These are phyloP conservation scores for Thalassoma bifasciatum DNA, from an alignment of 2,113 vertebrate genomes.

Conservation along the genomic window DNA sequence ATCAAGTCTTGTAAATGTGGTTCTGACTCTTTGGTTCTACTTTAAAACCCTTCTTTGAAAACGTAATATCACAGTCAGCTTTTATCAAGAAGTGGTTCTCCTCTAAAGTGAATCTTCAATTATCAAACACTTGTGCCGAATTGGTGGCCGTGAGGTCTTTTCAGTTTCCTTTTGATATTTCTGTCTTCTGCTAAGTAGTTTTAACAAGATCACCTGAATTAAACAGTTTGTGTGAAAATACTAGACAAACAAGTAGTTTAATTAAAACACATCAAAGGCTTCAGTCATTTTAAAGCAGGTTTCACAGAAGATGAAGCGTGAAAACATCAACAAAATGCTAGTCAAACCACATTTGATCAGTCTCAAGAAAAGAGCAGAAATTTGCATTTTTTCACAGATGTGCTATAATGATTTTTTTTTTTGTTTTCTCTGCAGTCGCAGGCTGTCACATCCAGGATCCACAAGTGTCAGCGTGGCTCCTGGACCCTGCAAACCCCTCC, in stretches of 20 bases:
- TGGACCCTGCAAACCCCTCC: conserved; percentile 86
- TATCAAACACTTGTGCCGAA: not conserved
- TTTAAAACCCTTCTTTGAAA: not conserved
- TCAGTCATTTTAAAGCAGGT: not conserved
- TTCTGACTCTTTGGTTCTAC: too few species aligned
- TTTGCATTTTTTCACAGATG: too few species aligned
- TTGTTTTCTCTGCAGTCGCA: conserved; percentile 77
- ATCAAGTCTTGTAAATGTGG: not conserved
- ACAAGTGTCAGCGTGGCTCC: conserved; percentile 90
- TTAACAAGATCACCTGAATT: not conserved
- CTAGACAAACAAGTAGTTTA: not conserved
- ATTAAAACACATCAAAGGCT: not conserved
- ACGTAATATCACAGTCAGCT: not conserved
- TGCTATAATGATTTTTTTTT: not conserved
- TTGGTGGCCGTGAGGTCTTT: not conserved
- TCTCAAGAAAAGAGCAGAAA: too few species aligned
- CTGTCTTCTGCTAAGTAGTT: not conserved
- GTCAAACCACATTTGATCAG: too few species aligned
- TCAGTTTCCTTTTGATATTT: not conserved
- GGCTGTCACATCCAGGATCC: conserved; percentile 87
- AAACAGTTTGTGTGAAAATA: not conserved
- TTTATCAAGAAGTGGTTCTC: not conserved
- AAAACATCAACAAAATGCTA: too few species aligned
- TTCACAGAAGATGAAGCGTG: not conserved
- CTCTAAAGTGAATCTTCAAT: not conserved